Evolutionary conservation across 1,140 invertebrate genomes (phyloP).

Genomic region (Zelostemma sp.): DNA sequence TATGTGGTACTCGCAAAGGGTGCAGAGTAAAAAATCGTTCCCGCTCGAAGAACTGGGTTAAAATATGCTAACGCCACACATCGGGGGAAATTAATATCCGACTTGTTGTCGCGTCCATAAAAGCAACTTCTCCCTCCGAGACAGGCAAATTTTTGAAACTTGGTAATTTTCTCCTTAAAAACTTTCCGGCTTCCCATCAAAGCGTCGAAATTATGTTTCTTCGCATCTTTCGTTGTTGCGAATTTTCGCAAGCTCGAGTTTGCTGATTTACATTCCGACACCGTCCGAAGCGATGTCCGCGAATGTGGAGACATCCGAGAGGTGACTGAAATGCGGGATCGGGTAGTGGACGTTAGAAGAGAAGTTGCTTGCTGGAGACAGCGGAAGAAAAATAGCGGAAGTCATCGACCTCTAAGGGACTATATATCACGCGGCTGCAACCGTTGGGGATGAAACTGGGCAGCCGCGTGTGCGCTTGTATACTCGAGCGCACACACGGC

Average conservation of each 20-base stretch:
- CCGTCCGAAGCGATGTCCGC: conserved; percentile 54
- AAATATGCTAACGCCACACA: conserved; percentile 58
- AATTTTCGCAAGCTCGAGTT: conserved; percentile 20
- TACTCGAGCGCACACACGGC: conserved; percentile 20
- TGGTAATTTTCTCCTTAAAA: too few relatives aligned
- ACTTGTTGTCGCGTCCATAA: conserved; percentile 63
- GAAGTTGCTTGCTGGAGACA: conserved; percentile 71
- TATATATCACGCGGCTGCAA: conserved; percentile 75
- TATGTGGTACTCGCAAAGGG: conserved; percentile 31
- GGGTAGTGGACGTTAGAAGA: conserved; percentile 60
- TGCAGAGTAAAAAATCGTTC: conserved; percentile 12
- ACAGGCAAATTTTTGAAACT: too few relatives aligned
- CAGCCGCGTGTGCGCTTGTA: conserved; percentile 45
- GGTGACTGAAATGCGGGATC: conserved; percentile 43
- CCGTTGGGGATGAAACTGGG: conserved; percentile 52
- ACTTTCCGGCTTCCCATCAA: too few relatives aligned
- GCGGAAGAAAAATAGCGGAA: conserved; percentile 82
- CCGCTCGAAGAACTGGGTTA: conserved; percentile 62
- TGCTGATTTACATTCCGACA: conserved; percentile 21
- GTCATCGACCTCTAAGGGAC: conserved; percentile 80
- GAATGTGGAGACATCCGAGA: conserved; percentile 54
- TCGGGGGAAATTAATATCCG: conserved; percentile 59
- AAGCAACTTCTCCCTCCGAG: conserved; percentile 59
- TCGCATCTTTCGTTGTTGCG: conserved; percentile 6
- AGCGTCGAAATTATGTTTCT: too few relatives aligned